Base-by-base conservation (phyloP, 2,888 invertebrate species). In the Caenorhabditis wallacei region DNA sequence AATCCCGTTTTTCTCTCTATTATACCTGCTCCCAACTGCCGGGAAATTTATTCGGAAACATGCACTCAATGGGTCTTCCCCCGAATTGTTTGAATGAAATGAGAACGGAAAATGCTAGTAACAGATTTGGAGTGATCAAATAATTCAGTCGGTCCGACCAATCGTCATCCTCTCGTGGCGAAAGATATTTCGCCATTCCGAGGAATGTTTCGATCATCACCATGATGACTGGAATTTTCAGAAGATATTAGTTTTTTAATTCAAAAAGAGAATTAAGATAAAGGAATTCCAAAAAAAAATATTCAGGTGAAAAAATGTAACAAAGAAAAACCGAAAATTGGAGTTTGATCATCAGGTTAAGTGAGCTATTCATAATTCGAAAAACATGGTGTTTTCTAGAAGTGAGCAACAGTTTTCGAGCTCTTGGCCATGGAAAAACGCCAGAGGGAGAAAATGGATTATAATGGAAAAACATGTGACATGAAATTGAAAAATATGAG, bases 1-100 rank as follows among this genome's bases (percentile, higher is more conserved):
- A 30, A 30, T 30, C 30, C 3, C 30, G 8, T 30, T 30, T 30
- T 35, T 56, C 59, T 20, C 18, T 37, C 2, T 56, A 70, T 43
- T 57, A 35, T 51, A 89, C 91, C 88, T 91, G 90, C 68, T 91
- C 91, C 92, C 90, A 90, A 61, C 87, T 85, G 35, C 90, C 88
- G 8, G 91, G 90, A 81, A 91, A 91, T 75, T 91, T 90, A 70
- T 88, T 88, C 10, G 91, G 91, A 63, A 91, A 89, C 88, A 91
- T 90, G 87, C 91, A 91, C 72, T 91, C 91, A 64, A 91, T 85
- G 7, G 91, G 91, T 43, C 88, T 78, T 16, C 85, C 88, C 1
- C 87, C 86, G 66, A 89, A 86, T 71, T 88, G 88, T 82, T 87
- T 87, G 82, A 89, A 90, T 37, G 87, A 87, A 74, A 91, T 91